phyloP scores from a whole-genome alignment of 1,140 invertebrate species.

The Ptiloglossa arizonensis region DNA sequence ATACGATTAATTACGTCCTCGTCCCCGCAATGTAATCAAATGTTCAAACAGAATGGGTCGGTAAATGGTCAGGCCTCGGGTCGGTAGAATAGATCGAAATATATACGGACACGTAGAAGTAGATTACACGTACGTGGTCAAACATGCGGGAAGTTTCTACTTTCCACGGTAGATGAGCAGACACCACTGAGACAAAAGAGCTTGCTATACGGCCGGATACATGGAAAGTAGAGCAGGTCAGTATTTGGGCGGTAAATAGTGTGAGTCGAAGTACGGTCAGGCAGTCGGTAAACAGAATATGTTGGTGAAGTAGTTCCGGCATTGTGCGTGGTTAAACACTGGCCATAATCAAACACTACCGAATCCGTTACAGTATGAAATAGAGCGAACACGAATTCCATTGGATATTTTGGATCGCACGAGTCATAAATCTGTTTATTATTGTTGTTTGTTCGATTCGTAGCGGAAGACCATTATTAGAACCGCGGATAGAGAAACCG shows the following conservation, averaged over 20 bases:
- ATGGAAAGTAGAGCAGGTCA: conserved; percentile 34
- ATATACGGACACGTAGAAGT: background rate
- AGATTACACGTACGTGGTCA: background rate
- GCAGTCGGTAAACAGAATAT: background rate
- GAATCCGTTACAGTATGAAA: background rate
- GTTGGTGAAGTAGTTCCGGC: background rate
- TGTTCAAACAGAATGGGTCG: background rate
- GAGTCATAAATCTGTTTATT: background rate
- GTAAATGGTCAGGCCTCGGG: fast-evolving
- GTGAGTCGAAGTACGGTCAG: background rate
- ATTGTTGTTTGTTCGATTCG: no score
- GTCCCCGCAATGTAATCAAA: background rate
- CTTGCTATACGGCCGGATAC: background rate
- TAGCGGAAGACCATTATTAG: background rate
- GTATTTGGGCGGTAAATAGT: conserved; percentile 18
- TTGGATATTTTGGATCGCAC: background rate
- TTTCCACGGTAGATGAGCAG: background rate
- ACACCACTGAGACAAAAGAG: background rate
- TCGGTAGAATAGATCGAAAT: background rate
- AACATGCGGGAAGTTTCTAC: background rate
- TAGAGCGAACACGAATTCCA: background rate
- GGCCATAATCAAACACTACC: background rate
- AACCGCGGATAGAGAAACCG: background rate
- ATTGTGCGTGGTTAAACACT: conserved; percentile 17
- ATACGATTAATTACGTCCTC: background rate